Evolutionary conservation across 2,888 invertebrate genomes (phyloP), one percentile per base, ranked within the genome.

Genomic region (Anarsia innoxiella): DNA sequence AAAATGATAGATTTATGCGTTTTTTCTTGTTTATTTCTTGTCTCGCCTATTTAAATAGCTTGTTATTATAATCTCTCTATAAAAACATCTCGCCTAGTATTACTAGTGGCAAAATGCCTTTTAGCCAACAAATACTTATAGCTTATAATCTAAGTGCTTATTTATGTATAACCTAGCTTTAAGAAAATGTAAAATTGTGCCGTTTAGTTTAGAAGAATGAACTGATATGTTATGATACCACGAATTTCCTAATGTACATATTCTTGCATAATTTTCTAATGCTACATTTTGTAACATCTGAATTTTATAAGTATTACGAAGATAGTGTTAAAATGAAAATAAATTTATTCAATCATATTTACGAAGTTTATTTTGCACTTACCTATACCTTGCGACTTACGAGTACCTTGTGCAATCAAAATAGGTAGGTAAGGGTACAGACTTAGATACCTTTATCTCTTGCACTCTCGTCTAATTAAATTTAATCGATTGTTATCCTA

Each of bases 71-170:
- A n/a, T n/a, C 3, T 19, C 19, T 19, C 19, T 19, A 19, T 19
- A 19, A 45, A 51, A 48, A 51, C 48, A 44, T 45, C 25, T 25
- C 25, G 56, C 65, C 59, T 64, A 70, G 65, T 76, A 75, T 76
- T 76, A 75, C 63, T 68, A 67, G 66, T 42, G 73, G 77, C 68
- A 60, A 5, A 51, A 56, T 66, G 75, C 75, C 74, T 58, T 68
- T 65, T 73, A 77, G 73, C 68, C 72, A 71, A 66, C 71, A 78
- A 82, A 80, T 79, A 79, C 80, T 82, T 79, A 67, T 74, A 72
- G 71, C 64, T 53, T 61, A 53, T 61, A 68, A 62, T 61, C 61
- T 67, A 59, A 65, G 66, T 70, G 71, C 74, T 68, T 75, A 75
- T 76, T 78, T 75, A 76, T 74, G 53, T 69, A 62, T 56, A 51